A percentile compares a stretch with the other conserved stretches of the same genome.
These are phyloP conservation scores for Semotilus atromaculatus DNA, from an alignment of 2,797 vertebrate species.

Conservation along the genomic window DNA sequence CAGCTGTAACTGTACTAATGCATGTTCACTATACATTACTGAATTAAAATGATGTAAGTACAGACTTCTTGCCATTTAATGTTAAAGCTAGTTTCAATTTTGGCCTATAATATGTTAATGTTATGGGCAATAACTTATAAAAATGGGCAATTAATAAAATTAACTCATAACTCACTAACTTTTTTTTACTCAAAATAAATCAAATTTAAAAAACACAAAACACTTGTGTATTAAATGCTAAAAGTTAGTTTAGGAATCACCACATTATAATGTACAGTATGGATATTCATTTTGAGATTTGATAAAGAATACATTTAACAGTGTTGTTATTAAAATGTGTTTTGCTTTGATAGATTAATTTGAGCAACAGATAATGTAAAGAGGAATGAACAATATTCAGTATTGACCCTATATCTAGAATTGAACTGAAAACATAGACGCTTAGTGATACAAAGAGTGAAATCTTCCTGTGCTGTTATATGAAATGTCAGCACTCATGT, in stretches of 20 bases:
- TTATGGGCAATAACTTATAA: neutral
- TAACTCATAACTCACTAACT: no score
- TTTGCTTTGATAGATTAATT: neutral
- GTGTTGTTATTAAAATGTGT: neutral
- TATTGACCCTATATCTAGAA: neutral
- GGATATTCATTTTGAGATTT: neutral
- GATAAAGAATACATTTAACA: neutral
- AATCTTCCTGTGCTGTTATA: neutral
- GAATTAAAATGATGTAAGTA: neutral
- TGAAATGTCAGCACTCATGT: neutral
- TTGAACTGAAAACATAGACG: neutral
- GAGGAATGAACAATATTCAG: neutral
- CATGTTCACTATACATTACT: neutral
- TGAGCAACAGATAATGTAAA: neutral
- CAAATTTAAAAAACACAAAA: neutral
- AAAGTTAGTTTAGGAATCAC: neutral
- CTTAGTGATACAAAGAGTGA: neutral
- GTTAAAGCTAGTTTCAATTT: neutral
- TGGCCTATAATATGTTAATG: neutral
- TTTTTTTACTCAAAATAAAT: neutral
- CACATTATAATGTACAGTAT: neutral
- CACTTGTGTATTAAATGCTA: neutral
- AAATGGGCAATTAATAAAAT: neutral
- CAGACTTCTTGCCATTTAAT: neutral
- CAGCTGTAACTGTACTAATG: neutral